Conservation (phyloP, 2,888 invertebrate genomes). For the Archaeoteleia sp. region DNA sequence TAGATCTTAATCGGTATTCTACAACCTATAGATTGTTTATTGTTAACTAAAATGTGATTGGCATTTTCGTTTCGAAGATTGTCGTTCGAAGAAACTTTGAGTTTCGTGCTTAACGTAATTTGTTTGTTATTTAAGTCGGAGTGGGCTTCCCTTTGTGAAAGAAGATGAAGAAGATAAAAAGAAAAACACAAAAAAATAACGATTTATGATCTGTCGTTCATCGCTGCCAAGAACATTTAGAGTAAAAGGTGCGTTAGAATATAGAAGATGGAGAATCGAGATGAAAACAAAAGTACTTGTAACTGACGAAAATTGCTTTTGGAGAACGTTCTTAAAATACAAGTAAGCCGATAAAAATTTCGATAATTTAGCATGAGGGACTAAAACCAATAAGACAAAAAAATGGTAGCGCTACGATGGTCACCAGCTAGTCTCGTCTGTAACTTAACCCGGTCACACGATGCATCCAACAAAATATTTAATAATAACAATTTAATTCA, state of each 20-base stretch:
- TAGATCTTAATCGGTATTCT: too few species aligned
- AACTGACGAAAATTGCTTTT: slow-evolving; percentile 49
- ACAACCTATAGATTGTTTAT: too few species aligned
- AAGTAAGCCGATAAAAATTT: slow-evolving; percentile 45
- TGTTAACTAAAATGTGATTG: too few species aligned
- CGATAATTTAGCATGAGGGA: slow-evolving; percentile 66
- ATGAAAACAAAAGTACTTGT: slow-evolving; percentile 43
- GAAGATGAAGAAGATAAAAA: slow-evolving; percentile 10
- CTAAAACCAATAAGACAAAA: slow-evolving; percentile 56
- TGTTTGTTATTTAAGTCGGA: slow-evolving; percentile 62
- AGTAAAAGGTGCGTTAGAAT: slow-evolving; percentile 37
- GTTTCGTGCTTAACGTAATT: slow-evolving; percentile 45
- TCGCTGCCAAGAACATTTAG: slow-evolving; percentile 66
- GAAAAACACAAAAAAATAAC: slow-evolving; percentile 36
- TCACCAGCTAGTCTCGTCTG: slow-evolving; percentile 73
- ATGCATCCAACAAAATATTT: slow-evolving; percentile 72
- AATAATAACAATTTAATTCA: slow-evolving; percentile 73
- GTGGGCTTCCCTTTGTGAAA: slow-evolving; percentile 63
- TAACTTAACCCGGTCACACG: slow-evolving; percentile 73
- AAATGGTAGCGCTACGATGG: slow-evolving; percentile 69
- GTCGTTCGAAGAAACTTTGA: slow-evolving; percentile 24
- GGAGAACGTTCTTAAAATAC: slow-evolving; percentile 43
- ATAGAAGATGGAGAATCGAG: slow-evolving; percentile 41
- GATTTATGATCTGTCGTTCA: slow-evolving; percentile 66
- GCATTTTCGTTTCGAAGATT: slow-evolving; percentile 13